Evolutionary conservation across 2,797 vertebrate species (phyloP).

Genomic region (Pachyuromys duprasi): DNA sequence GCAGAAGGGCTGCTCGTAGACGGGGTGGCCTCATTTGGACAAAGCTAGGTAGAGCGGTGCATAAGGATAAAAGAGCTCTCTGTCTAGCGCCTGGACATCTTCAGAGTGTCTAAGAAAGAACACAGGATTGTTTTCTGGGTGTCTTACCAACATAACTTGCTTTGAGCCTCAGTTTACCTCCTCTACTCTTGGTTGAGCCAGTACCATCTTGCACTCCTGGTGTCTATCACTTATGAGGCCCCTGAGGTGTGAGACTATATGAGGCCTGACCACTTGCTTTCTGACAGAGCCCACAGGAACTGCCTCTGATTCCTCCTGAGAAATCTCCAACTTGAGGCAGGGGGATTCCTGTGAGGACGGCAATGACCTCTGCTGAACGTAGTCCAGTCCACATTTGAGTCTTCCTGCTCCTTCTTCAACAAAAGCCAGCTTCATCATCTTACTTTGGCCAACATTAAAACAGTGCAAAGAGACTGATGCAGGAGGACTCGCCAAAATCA

Average conservation of each 20-base stretch:
- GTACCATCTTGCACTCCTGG: not conserved
- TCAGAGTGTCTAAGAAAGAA: not conserved
- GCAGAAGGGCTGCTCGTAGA: not conserved
- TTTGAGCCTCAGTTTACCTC: not conserved
- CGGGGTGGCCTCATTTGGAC: not conserved
- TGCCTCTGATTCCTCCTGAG: not conserved
- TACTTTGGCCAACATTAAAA: not conserved
- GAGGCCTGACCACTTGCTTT: not conserved
- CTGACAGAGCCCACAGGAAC: not conserved
- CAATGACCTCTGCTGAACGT: not conserved
- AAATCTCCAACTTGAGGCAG: not conserved
- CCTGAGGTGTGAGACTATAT: not conserved
- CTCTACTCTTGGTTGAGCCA: not conserved
- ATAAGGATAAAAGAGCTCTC: too few relatives aligned
- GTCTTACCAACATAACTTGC: not conserved
- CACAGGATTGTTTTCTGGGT: not conserved
- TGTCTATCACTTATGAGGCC: not conserved
- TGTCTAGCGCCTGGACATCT: not conserved
- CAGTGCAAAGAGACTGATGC: not conserved
- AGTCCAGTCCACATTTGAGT: too few relatives aligned
- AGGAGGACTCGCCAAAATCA: not conserved
- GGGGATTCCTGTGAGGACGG: not conserved
- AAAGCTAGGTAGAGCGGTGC: not conserved
- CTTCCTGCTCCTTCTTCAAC: not conserved
- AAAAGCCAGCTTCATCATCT: not conserved